A percentile compares a stretch with the other conserved stretches of the same genome.
phyloP scores from a whole-genome alignment of 2,888 invertebrate species.

The Embidobia sp. region DNA sequence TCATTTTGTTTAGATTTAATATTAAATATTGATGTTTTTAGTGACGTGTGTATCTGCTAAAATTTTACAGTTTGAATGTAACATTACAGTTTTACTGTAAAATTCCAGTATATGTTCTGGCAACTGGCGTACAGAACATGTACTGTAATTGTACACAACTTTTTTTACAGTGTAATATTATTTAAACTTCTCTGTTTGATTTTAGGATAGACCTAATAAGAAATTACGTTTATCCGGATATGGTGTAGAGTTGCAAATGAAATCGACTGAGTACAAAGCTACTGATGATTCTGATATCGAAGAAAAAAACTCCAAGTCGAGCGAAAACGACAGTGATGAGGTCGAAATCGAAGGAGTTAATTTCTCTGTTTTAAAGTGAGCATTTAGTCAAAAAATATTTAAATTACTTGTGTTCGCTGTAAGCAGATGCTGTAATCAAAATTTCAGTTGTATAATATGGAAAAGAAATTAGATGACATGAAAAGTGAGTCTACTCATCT shows the following conservation, averaged over 20 bases:
- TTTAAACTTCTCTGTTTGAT: conserved; percentile 29
- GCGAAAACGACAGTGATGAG: conserved; percentile 82
- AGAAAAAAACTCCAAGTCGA: conserved; percentile 83
- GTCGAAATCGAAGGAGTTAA: conserved; percentile 93
- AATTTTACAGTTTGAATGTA: conserved; percentile 6
- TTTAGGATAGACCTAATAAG: conserved; percentile 80
- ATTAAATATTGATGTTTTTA: too few relatives aligned
- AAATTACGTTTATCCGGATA: conserved; percentile 95
- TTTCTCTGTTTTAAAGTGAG: conserved; percentile 92
- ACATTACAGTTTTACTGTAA: too few relatives aligned
- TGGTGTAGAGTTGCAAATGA: conserved; percentile 98
- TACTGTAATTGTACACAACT: too few relatives aligned
- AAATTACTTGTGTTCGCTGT: too few relatives aligned
- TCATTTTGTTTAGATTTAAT: too few relatives aligned
- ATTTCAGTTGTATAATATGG: too few relatives aligned
- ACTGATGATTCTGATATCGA: conserved; percentile 95
- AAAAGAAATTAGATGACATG: too few relatives aligned
- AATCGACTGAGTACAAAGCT: conserved; percentile 99
- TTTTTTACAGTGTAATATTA: conserved; percentile 5
- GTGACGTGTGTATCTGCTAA: too few relatives aligned
- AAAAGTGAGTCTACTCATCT: too few relatives aligned
- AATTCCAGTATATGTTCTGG: too few relatives aligned
- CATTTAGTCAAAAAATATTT: conserved; percentile 1
- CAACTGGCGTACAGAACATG: too few relatives aligned
- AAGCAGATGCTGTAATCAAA: too few relatives aligned